Percentiles rank a stretch among this genome's conserved stretches.
These are phyloP conservation scores for Lamellibrachia luymesi DNA, from an alignment of 1,140 invertebrate genomes.

Conservation along the genomic window DNA sequence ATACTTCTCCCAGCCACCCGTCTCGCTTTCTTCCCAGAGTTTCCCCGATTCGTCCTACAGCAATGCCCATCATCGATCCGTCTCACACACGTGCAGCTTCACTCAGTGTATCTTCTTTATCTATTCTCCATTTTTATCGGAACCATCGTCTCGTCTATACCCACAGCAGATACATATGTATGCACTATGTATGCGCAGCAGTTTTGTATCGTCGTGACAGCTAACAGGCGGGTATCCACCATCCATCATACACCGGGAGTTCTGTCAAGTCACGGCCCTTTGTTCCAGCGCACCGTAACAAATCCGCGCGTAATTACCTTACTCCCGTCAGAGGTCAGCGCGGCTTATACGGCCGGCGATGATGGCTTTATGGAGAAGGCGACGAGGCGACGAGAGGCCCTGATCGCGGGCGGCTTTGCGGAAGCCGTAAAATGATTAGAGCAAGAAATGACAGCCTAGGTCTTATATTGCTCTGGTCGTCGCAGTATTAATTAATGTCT, in stretches of 20 bases:
- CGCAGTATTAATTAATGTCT: neutral
- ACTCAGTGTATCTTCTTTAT: too few relatives aligned
- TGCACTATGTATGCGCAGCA: too few relatives aligned
- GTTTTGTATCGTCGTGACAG: neutral
- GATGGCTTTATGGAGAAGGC: neutral
- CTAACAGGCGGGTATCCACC: neutral
- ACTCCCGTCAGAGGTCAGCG: neutral
- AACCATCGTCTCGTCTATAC: too few relatives aligned
- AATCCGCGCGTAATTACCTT: neutral
- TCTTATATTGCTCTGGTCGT: neutral
- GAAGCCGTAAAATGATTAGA: neutral
- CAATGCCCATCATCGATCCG: too few relatives aligned
- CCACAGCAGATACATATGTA: too few relatives aligned
- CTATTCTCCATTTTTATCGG: too few relatives aligned
- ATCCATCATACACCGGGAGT: neutral
- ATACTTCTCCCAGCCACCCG: too few relatives aligned
- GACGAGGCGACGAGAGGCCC: neutral
- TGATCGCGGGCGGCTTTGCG: neutral
- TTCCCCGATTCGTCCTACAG: too few relatives aligned
- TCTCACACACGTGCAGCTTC: too few relatives aligned
- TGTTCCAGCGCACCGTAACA: neutral
- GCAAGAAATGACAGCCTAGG: neutral
- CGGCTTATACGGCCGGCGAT: neutral
- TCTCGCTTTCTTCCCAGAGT: too few relatives aligned
- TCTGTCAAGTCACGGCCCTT: neutral